Evolutionary conservation across 2,888 invertebrate genomes (phyloP), one percentile per base, ranked within the genome.

Genomic region (Aleiodes testaceus): DNA sequence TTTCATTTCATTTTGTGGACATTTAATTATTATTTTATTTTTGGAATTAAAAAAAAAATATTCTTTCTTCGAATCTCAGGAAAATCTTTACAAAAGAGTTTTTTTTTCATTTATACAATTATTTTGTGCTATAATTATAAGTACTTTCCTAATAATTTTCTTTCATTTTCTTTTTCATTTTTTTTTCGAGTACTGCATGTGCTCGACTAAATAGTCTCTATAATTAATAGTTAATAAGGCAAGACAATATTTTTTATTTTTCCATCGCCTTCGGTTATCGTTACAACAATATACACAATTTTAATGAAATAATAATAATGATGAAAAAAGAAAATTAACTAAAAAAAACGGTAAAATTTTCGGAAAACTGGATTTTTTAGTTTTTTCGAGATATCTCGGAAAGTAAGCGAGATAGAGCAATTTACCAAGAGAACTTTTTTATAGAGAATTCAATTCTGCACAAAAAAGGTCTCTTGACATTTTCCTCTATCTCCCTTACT

Each of bases 81-180:
- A 68, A 75, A 77, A 75, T 74, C 77, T 77, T 78, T 79, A 79
- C 79, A 79, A 79, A 79, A 77, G 72, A 76, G 71, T 72, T 74
- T 69, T n/a, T n/a, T n/a, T n/a, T n/a, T n/a, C n/a, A 72, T 44
- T 74, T 55, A 66, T 64, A 59, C 59, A 59, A 42, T 59, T 16
- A 61, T 69, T 42, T 69, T 74, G 70, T 65, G 16, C 69, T 72
- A 63, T 53, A 65, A 44, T 63, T 26, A 50, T 69, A 63, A 69
- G 69, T 69, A 69, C 63, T 63, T 69, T 50, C 63, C 47, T 69
- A 69, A 30, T 22, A 50, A 18, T 63, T 72, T 36, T 61, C 68
- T 45, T 26, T 5, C 3, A 26, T 26, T 69, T 71, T 66, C 69
- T 7, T 47, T 16, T 7, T 14, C 9, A 14, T n/a, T 47, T 47